These are phyloP conservation scores for Gonatopus flavifemur DNA, from an alignment of 1,140 invertebrate genomes.

Conservation along the genomic window DNA sequence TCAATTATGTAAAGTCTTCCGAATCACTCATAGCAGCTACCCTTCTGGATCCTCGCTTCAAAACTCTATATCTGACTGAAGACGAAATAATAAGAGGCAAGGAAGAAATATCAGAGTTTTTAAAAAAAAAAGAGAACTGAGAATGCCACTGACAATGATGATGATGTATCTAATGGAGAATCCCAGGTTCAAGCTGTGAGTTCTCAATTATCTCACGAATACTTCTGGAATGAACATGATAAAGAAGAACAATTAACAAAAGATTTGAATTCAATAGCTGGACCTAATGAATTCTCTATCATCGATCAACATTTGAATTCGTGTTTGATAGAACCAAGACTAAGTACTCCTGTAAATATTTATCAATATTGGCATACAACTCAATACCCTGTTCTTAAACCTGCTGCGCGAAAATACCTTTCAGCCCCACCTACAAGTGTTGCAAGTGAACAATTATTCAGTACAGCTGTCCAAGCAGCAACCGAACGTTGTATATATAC, in stretches of 20 bases:
- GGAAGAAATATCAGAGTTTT: not conserved
- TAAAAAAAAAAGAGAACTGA: not conserved
- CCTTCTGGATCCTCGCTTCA: not conserved
- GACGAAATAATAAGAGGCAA: not conserved
- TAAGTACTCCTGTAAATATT: not conserved
- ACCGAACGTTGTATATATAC: too few species aligned
- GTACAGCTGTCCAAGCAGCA: slow-evolving; percentile 17
- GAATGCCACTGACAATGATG: not conserved
- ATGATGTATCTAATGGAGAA: not conserved
- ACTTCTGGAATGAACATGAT: not conserved
- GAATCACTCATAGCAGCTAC: not conserved
- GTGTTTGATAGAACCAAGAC: not conserved
- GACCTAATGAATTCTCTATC: not conserved
- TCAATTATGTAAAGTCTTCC: too few species aligned
- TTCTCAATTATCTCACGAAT: not conserved
- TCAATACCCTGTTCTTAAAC: slow-evolving; percentile 26
- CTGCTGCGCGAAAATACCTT: slow-evolving; percentile 26
- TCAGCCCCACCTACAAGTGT: slow-evolving; percentile 32
- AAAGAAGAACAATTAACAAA: not conserved
- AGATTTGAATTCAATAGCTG: not conserved
- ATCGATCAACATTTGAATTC: not conserved
- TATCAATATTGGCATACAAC: not conserved
- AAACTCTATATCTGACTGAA: not conserved
- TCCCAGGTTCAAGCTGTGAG: not conserved
- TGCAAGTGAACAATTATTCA: slow-evolving; percentile 32